These are phyloP conservation scores for Periphyllus acericola DNA, from an alignment of 2,888 invertebrate species.

Conservation along the genomic window DNA sequence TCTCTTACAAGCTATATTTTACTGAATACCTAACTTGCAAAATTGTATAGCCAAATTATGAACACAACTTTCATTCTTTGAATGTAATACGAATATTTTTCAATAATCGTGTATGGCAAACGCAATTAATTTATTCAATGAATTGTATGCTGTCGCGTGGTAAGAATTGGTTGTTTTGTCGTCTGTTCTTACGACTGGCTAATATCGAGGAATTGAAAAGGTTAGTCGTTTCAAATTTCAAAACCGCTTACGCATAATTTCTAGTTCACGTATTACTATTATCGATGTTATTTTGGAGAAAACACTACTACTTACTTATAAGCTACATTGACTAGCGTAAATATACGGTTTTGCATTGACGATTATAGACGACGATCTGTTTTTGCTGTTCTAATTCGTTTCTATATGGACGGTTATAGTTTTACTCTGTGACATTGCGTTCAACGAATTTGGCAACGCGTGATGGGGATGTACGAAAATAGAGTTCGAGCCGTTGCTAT, in stretches of 20 bases:
- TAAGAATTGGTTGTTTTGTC: background rate
- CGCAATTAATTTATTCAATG: too few species aligned
- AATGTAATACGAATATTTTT: background rate
- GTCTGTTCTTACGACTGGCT: background rate
- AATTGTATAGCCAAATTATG: background rate
- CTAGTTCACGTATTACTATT: too few species aligned
- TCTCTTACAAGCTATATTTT: too few species aligned
- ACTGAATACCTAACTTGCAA: too few species aligned
- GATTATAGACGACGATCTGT: too few species aligned
- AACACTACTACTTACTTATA: too few species aligned
- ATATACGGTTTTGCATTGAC: background rate
- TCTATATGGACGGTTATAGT: background rate
- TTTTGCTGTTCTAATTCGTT: background rate
- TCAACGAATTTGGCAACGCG: slow-evolving; percentile 36
- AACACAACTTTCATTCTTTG: background rate
- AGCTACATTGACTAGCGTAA: too few species aligned
- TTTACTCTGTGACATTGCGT: background rate
- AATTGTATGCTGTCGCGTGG: too few species aligned
- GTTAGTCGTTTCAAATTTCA: background rate
- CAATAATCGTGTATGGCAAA: background rate
- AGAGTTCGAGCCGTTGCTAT: slow-evolving; percentile 6
- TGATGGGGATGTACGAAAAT: slow-evolving; percentile 18
- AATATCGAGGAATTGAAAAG: background rate
- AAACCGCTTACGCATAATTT: too few species aligned
- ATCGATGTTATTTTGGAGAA: too few species aligned